Evolutionary conservation across 2,888 invertebrate species (phyloP), one percentile per base, ranked within the genome.

Genomic region (Cataglyphis albicans): DNA sequence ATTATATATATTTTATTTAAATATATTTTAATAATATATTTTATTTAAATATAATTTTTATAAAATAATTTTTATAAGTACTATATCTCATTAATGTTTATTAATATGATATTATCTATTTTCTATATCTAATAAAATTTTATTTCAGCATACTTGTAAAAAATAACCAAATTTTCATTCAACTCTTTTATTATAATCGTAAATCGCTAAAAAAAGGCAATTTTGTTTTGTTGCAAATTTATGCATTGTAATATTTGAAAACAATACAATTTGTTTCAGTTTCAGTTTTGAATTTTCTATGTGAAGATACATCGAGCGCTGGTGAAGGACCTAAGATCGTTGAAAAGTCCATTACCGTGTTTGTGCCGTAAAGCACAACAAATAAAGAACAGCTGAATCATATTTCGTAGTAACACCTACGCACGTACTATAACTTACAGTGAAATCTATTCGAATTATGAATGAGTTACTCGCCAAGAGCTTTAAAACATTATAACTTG

Each of bases 361-460:
- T 68, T 12, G 18, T 7, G 12, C 15, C n/a, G 15, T 41, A 12
- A 15, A 57, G n/a, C 55, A 55, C 38, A 76, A 67, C 67, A 76
- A 68, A 76, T 76, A 76, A 76, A 76, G n/a, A 76, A 76, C 67
- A 67, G 38, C 35, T 55, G 55, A 76, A 55, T 68, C 67, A 67
- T 52, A 38, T 9, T 12, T 18, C 68, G 67, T 68, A 68, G 55
- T 67, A 76, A 76, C 55, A 29, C 68, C 55, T 67, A 41, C 76
- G 41, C 29, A 29, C 12, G n/a, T 55, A 25, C 29, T 67, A 55
- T 75, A 67, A 75, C 38, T 35, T 25, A 35, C 18, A 12, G n/a
- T 21, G 10, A 52, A n/a, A 18, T 12, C 32, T 10, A 21, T 48
- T 64, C 38, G 15, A 68, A 68, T 76, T 76, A 76, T 57, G 68